Evolutionary conservation across 2,888 invertebrate genomes (phyloP), one percentile per base, ranked within the genome.

Genomic region (Dicycla oo): DNA sequence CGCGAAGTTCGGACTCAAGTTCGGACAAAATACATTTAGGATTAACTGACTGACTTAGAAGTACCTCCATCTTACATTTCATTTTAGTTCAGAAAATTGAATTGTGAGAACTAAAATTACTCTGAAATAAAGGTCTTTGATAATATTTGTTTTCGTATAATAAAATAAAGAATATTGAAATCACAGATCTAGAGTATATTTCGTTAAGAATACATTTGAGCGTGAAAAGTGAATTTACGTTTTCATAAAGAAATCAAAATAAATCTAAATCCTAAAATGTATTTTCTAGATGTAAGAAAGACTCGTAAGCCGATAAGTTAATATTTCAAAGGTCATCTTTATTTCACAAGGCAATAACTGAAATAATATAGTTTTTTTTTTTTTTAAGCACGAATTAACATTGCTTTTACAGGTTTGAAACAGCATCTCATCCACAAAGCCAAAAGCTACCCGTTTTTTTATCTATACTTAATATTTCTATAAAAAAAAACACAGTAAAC

Each of bases 171-270:
- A n/a, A 26, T 13, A 13, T 47, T 74, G 40, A 64, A 73, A 54
- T 60, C 20, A 51, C 40, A 73, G 43, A 67, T 43, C 5, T 15
- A 45, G 23, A 15, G 13, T 2, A 0, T 20, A 38, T 71, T 73
- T 60, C 18, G 23, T 67, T 51, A 30, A 63, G 64, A 64, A 58
- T 57, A 40, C 26, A 60, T 60, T 78, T 73, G n/a, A 51, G 6
- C 4, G 0, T 18, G 18, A 51, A 56, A 63, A 43, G 7, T 43
- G 20, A 70, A 70, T 58, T 75, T 43, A 34, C 23, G 26, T n/a
- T 49, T n/a, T 34, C n/a, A 13, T 13, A 60, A 7, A 54, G 49
- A 40, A 57, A 38, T 56, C 10, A 49, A 30, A 49, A 20, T 30
- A 30, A 57, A 63, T n/a, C 8, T 34, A 43, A 43, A 57, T 69